Evolutionary conservation across 2,888 invertebrate genomes (phyloP).

Genomic region (Stratiomys singularior): DNA sequence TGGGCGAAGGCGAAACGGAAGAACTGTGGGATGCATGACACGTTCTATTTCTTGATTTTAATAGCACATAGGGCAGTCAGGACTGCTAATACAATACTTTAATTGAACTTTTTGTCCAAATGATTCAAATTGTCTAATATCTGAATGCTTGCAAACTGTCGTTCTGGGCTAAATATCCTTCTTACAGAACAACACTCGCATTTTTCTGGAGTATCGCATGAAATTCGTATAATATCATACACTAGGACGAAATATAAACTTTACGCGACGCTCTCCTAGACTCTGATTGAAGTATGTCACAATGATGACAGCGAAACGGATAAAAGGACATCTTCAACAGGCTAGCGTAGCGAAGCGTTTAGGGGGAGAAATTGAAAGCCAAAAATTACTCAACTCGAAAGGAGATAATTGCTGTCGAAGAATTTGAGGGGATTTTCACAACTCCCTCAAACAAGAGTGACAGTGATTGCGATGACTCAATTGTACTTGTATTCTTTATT

Average conservation of each 20-base stretch:
- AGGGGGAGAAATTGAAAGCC: constrained; percentile 41
- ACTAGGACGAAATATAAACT: not conserved
- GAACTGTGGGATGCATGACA: not conserved
- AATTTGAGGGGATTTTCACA: constrained; percentile 31
- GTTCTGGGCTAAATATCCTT: too few relatives aligned
- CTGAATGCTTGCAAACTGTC: too few relatives aligned
- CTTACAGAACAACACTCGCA: too few relatives aligned
- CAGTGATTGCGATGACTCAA: constrained; percentile 45
- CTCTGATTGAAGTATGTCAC: constrained; percentile 28
- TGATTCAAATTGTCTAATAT: too few relatives aligned
- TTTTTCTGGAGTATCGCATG: too few relatives aligned
- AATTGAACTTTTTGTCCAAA: too few relatives aligned
- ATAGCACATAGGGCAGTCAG: too few relatives aligned
- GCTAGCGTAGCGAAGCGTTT: constrained; percentile 13
- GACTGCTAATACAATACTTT: too few relatives aligned
- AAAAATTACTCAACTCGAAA: constrained; percentile 44
- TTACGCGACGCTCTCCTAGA: not conserved
- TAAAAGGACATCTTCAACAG: constrained; percentile 40
- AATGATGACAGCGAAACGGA: constrained; percentile 22
- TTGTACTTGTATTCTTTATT: constrained; percentile 19
- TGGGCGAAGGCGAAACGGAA: not conserved
- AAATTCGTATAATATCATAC: too few relatives aligned
- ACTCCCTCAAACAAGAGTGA: constrained; percentile 38
- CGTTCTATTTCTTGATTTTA: not conserved
- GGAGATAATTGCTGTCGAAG: constrained; percentile 39